These are phyloP conservation scores for Mesembrinibis cayennensis DNA, from an alignment of 2,113 vertebrate genomes.

Conservation along the genomic window DNA sequence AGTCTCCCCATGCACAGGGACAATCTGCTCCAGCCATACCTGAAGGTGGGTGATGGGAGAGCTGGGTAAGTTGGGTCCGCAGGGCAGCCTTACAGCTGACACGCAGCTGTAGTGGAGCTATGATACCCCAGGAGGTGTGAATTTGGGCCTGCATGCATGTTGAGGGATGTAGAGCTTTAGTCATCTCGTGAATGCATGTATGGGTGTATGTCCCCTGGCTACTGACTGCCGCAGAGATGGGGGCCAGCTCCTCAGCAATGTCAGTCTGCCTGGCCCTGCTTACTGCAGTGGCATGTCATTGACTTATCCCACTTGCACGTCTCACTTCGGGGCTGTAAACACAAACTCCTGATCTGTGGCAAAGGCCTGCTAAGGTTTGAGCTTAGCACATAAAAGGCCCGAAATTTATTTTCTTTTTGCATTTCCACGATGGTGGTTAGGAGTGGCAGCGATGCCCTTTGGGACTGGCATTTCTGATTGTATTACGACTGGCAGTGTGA, in stretches of 20 bases:
- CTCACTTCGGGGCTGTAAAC: neutral
- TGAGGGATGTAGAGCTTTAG: neutral
- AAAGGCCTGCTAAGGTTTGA: neutral
- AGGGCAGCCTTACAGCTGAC: neutral
- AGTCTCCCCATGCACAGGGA: neutral
- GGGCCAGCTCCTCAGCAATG: neutral
- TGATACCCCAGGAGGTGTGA: neutral
- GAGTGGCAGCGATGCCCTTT: neutral
- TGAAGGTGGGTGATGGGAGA: neutral
- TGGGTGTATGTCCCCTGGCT: neutral
- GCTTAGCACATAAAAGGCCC: neutral
- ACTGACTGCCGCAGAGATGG: rapidly evolving
- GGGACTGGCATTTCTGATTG: neutral
- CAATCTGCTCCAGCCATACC: neutral
- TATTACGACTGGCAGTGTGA: neutral
- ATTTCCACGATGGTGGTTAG: neutral
- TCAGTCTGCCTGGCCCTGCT: neutral
- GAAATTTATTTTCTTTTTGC: neutral
- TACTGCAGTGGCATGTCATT: neutral
- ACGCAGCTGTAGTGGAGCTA: neutral
- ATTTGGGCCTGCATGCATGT: rapidly evolving
- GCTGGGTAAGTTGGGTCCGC: neutral
- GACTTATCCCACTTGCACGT: neutral
- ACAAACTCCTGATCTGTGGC: neutral
- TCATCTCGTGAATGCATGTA: neutral